These are phyloP conservation scores for Pilophorus perplexus DNA, from an alignment of 2,888 invertebrate species.

Conservation along the genomic window DNA sequence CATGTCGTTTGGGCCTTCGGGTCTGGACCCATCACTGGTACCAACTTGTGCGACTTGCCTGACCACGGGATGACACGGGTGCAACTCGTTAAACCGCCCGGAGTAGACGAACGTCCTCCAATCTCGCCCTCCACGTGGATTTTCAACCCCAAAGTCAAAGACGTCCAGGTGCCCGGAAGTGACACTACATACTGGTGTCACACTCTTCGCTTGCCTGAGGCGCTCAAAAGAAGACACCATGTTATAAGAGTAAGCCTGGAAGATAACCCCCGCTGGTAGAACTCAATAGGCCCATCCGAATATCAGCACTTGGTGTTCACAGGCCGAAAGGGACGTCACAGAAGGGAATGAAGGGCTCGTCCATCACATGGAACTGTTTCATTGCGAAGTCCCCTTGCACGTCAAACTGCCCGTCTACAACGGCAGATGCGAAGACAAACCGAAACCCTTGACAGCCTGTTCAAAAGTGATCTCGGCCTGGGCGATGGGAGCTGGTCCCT, in stretches of 20 bases:
- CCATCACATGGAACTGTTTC: constrained; percentile 98
- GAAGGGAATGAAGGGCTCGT: constrained; percentile 80
- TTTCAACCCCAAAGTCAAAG: constrained; percentile 62
- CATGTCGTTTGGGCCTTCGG: constrained; percentile 84
- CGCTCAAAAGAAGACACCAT: constrained; percentile 64
- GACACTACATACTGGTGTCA: constrained; percentile 99
- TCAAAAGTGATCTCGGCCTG: constrained; percentile 89
- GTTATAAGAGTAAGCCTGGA: constrained; percentile 63
- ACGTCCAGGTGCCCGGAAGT: constrained; percentile 70
- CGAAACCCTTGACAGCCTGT: constrained; percentile 72
- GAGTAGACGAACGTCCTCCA: constrained; percentile 50
- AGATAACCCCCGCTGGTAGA: too few relatives aligned
- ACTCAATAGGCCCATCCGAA: background rate
- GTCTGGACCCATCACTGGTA: constrained; percentile 65
- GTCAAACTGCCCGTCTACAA: constrained; percentile 53
- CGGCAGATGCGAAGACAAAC: constrained; percentile 80
- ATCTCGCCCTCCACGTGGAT: constrained; percentile 57
- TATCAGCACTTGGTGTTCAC: constrained; percentile 47
- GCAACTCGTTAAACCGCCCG: constrained; percentile 62
- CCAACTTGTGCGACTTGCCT: constrained; percentile 59
- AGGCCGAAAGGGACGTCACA: constrained; percentile 85
- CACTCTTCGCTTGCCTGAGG: constrained; percentile 72
- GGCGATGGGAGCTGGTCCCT: constrained; percentile 96
- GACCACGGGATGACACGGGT: constrained; percentile 74
- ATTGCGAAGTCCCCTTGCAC: constrained; percentile 68